Conservation (phyloP, 2,113 vertebrate species). For the Piprites chloris region DNA sequence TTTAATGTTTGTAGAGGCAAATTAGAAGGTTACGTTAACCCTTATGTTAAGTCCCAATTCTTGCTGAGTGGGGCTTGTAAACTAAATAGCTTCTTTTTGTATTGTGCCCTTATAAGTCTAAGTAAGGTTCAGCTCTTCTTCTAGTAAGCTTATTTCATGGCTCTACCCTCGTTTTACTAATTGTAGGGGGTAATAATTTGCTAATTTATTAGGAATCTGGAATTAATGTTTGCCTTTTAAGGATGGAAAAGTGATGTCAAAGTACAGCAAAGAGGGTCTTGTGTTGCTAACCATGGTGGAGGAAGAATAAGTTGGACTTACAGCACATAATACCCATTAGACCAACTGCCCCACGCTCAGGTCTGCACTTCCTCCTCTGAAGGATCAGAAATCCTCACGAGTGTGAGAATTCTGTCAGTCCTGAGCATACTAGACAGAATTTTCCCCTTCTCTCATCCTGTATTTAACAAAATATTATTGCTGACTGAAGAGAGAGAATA, state of each 20-base stretch:
- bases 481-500: not conserved
- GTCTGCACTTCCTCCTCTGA: not conserved
- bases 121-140: not conserved
- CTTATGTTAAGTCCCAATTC: not conserved
- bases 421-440: not conserved
- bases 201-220: not conserved
- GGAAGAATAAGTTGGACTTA: not conserved
- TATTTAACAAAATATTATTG: not conserved
- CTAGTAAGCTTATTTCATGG: not conserved
- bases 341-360: rapidly evolving
- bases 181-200: not conserved
- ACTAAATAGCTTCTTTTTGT: not conserved
- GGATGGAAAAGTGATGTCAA: not conserved
- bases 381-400: not conserved
- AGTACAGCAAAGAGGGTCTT: not conserved
- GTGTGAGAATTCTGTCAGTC: not conserved
- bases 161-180: not conserved
- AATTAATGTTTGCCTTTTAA: not conserved
- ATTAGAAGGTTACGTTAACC: not conserved
- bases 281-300: not conserved
- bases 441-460: not conserved
- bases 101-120: not conserved
- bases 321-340: rapidly evolving
- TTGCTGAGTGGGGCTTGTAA: not conserved
- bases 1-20: not conserved